Evolutionary conservation across 2,888 invertebrate genomes (phyloP), one percentile per base, ranked within the genome.

Genomic region (Xestobium rufovillosum): DNA sequence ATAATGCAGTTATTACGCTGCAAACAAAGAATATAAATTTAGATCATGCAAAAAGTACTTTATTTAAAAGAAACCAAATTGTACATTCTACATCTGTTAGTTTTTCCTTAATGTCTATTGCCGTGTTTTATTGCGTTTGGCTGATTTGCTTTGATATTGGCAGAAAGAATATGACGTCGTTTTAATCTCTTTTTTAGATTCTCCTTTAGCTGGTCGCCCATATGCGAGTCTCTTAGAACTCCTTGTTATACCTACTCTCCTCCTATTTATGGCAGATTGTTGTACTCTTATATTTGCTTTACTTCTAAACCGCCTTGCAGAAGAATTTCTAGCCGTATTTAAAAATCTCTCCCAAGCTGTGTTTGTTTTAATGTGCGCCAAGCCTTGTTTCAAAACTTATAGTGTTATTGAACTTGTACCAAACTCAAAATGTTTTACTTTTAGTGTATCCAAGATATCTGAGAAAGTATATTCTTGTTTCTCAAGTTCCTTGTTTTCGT

Each of bases 141-240:
- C 28, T 27, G 28, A 10, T 27, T 27, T 27, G 28, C 28, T 27
- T 9, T 6, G 11, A 27, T 27, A 27, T 27, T 27, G 9, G 9
- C 28, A 27, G 11, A 27, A 27, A 27, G 28, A 27, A 6, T 27
- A 27, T 27, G 28, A 6, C 28, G 28, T 27, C 28, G 28, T 27
- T 27, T 27, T 27, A 27, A n/a, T 27, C 28, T 27, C 11, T 10
- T 27, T 27, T 27, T 27, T 10, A 27, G 28, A 11, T 27, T 27
- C 28, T 27, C 11, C 9, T 27, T 27, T 27, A 11, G 10, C 28
- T 27, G 28, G 10, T 27, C 28, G 28, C 28, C 28, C 28, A 27
- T 27, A 27, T 27, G 28, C 28, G 28, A 27, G 28, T 27, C 28
- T 27, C 28, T 27, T 27, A 27, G 28, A 27, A 27, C 28, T 11